Base-by-base conservation (phyloP, 2,888 invertebrate species). In the Macropis europaea region DNA sequence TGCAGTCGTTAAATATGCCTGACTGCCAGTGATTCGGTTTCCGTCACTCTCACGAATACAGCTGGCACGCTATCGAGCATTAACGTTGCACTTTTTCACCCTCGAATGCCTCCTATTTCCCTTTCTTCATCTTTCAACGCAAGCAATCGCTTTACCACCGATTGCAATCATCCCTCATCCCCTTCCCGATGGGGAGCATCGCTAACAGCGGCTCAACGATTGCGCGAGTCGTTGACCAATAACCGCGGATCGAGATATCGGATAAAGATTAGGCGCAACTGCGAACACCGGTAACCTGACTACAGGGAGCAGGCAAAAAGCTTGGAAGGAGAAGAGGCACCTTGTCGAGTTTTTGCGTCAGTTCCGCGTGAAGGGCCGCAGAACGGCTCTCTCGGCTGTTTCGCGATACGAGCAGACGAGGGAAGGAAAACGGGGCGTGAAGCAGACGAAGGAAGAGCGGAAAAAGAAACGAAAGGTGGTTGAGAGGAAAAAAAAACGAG, bases 241-340 rank as follows among this genome's bases (percentile, higher is more conserved):
- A 67, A 73, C 67, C 71, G 66, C 71, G 66, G 48, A 81, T 78
- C 81, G 64, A 77, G 82, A 83, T 86, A 84, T 86, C 82, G 82
- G 80, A 81, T 83, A 81, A 82, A 85, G 85, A 85, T 85, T 85
- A 82, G 79, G 63, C 73, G 72, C 52, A 36, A 64, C 38, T 54
- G 68, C 69, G n/a, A n/a, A n/a, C 57, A 45, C 50, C 17, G 22
- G 64, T 62, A 76, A 73, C 69, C 71, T 45, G 76, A 70, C 70
- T 52, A 47, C 32, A 36, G 57, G 32, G 52, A 53, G 45, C 42
- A 52, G 36, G 50, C 9, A 50, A 47, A 60, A 52, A 72, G 53
- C 34, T 36, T 38, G 64, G 56, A 47, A 54, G 53, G 48, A 60
- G 45, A 53, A 67, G 56, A 62, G 34, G 62, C 38, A 54, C 45